Conservation (phyloP, 2,888 invertebrate species). For the Acanthosepion lycidas region DNA sequence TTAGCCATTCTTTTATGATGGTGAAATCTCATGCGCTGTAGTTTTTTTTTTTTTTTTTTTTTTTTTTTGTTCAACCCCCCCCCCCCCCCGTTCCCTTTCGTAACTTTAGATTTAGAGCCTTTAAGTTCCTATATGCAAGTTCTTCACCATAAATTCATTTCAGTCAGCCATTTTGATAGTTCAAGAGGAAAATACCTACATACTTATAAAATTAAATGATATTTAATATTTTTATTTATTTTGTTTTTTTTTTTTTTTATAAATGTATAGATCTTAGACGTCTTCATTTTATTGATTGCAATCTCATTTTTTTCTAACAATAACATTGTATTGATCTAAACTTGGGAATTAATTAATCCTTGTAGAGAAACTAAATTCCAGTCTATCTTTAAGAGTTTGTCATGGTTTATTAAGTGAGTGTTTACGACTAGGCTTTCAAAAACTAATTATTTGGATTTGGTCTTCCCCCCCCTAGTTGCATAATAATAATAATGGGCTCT, state of each 20-base stretch:
- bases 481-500: not conserved
- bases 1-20: no score
- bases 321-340: not conserved
- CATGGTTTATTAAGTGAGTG: not conserved
- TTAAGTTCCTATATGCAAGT: no score
- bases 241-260: not conserved
- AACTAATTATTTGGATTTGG: not conserved
- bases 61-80: no score
- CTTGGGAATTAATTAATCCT: not conserved
- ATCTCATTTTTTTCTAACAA: not conserved
- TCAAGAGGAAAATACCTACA: no score
- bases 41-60: no score
- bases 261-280: not conserved
- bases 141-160: no score
- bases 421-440: not conserved
- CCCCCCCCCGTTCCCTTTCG: no score
- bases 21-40: no score
- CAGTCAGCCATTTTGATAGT: no score
- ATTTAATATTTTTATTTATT: not conserved
- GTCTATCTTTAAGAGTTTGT: not conserved
- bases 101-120: not conserved
- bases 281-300: not conserved
- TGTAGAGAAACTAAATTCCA: not conserved
- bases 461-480: not conserved
- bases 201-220: no score